phyloP scores from a whole-genome alignment of 2,113 vertebrate genomes.

The Plectropomus leopardus region DNA sequence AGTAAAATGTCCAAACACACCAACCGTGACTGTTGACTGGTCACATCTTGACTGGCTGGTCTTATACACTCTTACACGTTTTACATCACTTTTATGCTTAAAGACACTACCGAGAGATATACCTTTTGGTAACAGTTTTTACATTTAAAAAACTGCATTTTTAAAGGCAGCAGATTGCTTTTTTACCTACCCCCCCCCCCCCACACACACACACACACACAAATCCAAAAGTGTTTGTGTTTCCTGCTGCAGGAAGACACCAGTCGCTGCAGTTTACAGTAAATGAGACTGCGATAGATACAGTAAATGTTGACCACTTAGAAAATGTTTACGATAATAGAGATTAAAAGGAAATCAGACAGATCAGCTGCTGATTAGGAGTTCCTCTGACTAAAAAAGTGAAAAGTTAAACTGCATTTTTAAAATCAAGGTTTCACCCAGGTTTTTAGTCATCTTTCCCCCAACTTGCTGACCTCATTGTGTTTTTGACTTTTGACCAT shows the following conservation, averaged over 20 bases:
- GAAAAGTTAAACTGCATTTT: not conserved
- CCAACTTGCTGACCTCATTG: too few species aligned
- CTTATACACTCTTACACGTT: not conserved
- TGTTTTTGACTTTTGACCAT: constrained; percentile 16
- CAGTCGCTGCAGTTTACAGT: not conserved
- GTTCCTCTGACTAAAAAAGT: not conserved
- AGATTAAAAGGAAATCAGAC: too few species aligned
- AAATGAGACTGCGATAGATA: not conserved
- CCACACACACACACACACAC: too few species aligned
- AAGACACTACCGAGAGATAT: too few species aligned
- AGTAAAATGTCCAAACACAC: constrained; percentile 19
- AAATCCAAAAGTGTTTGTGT: constrained; percentile 4
- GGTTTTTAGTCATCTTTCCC: too few species aligned
- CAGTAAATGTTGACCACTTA: not conserved
- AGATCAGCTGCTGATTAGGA: too few species aligned
- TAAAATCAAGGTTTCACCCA: not conserved
- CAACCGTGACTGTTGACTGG: not conserved
- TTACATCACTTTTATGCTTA: not conserved
- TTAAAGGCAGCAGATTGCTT: not conserved
- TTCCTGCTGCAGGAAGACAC: constrained; percentile 35
- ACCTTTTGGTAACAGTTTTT: too few species aligned
- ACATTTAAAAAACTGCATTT: not conserved
- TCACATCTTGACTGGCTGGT: not conserved
- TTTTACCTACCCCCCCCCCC: not conserved
- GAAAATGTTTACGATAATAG: not conserved